Conservation (phyloP, 2,888 invertebrate species). For the Callyntrura sp. region DNA sequence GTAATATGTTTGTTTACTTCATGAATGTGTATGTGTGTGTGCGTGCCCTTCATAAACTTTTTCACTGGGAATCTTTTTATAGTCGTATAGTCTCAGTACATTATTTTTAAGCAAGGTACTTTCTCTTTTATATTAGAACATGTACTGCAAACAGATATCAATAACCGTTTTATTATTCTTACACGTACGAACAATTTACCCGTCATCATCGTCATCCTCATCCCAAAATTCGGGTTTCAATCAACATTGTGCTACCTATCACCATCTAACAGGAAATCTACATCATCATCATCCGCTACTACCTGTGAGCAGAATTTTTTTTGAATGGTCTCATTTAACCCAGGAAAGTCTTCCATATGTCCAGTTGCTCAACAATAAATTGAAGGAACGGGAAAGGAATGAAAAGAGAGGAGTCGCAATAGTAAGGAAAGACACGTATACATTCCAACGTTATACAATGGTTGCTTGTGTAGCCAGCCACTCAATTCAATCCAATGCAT, state of each 20-base stretch:
- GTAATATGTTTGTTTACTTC: no score
- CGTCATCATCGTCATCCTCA: constrained; percentile 6
- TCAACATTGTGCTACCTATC: neutral
- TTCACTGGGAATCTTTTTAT: no score
- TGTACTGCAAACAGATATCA: neutral
- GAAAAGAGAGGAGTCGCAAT: neutral
- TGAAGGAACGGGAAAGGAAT: neutral
- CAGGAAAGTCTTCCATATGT: constrained; percentile 1
- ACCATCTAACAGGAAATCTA: neutral
- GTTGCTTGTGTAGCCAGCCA: no score
- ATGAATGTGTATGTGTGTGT: no score
- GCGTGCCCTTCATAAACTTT: no score
- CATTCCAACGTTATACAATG: neutral
- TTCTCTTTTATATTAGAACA: neutral
- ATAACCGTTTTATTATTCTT: neutral
- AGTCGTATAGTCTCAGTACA: no score
- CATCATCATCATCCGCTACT: no score
- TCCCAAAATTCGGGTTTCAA: neutral
- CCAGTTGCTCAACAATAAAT: constrained; percentile 7
- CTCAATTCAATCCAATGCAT: constrained; percentile 16
- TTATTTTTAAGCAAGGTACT: no score
- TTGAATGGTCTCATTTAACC: neutral
- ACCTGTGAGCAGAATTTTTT: neutral
- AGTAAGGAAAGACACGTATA: neutral
- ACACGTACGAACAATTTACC: constrained; percentile 19